Evolutionary conservation across 2,888 invertebrate species (phyloP).

Genomic region (Troilus luridus): DNA sequence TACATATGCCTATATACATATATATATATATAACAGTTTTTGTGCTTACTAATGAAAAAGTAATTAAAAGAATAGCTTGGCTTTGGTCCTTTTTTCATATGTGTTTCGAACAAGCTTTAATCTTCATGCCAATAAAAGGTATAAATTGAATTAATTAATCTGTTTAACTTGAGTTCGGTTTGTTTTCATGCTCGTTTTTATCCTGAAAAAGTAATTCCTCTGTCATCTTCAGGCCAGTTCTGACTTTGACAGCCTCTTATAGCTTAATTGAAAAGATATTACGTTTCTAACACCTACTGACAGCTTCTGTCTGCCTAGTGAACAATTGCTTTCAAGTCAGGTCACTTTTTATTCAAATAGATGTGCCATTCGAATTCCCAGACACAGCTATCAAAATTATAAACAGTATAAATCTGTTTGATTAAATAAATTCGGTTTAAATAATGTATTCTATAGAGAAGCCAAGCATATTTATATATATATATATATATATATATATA

Average conservation of each 20-base stretch:
- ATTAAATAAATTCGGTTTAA: no score
- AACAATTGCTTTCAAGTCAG: not conserved
- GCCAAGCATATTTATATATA: no score
- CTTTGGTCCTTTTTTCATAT: not conserved
- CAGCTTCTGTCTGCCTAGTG: not conserved
- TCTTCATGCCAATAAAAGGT: not conserved
- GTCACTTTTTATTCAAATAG: not conserved
- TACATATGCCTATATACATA: not conserved
- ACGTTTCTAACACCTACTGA: not conserved
- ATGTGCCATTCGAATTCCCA: not conserved
- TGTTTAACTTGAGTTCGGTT: slow-evolving; percentile 9
- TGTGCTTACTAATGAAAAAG: not conserved
- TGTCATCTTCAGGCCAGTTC: slow-evolving; percentile 26
- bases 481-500: no score
- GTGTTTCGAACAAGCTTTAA: not conserved
- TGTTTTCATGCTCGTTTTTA: slow-evolving; percentile 4
- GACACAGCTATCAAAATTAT: no score
- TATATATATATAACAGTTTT: not conserved
- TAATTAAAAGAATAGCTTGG: not conserved
- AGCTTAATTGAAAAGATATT: slow-evolving; percentile 40
- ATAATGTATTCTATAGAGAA: no score
- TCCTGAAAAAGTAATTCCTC: slow-evolving; percentile 21
- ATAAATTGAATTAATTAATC: slow-evolving; percentile 7
- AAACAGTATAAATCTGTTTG: no score
- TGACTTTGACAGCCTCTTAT: slow-evolving; percentile 25